A percentile compares a stretch with the other conserved stretches of the same genome.
Conservation (phyloP, 2,797 vertebrate species). For the Pangasius macronema region DNA sequence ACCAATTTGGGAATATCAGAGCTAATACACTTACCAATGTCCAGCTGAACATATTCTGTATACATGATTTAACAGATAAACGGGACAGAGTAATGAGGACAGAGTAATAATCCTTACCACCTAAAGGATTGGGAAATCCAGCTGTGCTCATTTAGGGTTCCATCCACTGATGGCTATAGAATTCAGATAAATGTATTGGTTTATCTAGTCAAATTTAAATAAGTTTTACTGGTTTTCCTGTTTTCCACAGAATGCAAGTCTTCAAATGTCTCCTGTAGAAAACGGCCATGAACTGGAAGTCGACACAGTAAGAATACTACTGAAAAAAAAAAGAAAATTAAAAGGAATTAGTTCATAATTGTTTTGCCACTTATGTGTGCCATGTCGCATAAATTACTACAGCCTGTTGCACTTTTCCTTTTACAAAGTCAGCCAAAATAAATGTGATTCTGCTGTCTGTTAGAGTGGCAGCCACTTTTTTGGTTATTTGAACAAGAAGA, state of each 20-base stretch:
- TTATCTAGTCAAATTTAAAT: background rate
- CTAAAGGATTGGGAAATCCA: background rate
- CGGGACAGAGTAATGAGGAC: background rate
- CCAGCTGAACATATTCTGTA: background rate
- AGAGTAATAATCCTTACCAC: background rate
- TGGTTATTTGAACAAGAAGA: background rate
- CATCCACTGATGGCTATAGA: background rate
- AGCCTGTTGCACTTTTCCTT: too few relatives aligned
- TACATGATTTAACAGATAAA: background rate
- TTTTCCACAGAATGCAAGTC: constrained; percentile 64
- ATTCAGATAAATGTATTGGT: background rate
- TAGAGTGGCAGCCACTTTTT: background rate
- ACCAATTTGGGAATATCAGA: too few relatives aligned
- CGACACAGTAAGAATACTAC: constrained; percentile 60
- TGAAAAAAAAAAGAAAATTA: background rate
- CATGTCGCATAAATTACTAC: background rate
- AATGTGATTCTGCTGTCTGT: background rate
- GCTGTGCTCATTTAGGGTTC: background rate
- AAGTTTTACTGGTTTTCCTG: background rate
- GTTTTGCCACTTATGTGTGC: background rate
- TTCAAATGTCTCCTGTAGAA: constrained; percentile 57
- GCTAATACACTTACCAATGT: too few relatives aligned
- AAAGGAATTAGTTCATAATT: background rate
- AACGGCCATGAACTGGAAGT: constrained; percentile 51
- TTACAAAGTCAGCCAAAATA: background rate